Base-by-base conservation (phyloP, 2,113 vertebrate species). In the Rhinolophus sinicus region DNA sequence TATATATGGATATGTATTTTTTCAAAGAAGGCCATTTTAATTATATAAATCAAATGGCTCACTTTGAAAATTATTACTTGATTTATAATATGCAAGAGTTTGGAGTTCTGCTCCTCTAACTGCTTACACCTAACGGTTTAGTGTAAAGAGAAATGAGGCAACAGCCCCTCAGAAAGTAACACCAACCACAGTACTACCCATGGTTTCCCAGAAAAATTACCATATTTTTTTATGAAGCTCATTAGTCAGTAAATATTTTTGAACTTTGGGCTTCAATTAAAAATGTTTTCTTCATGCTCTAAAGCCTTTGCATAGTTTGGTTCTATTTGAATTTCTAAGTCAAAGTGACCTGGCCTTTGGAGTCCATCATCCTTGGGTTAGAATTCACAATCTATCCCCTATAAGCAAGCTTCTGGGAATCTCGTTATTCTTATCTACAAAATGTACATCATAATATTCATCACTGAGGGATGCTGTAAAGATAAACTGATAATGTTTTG, bases 291-390 rank as follows among this genome's bases (percentile, higher is more conserved):
- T 89, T 90, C 85, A 47, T 5, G 18, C 14, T 77, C 26, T 38
- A 35, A 90, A 90, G 70, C 77, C n/a, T 44, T 19, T 26, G 26
- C 81, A 3, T 40, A 9, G 8, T 78, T 69, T 30, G 13, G 33
- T 72, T 81, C 9, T 62, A 50, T 88, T 62, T 80, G 64, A 60
- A 72, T 62, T 72, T 80, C 54, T 72, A 88, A 88, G 52, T 52
- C 75, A 52, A 62, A 54, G 14, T 52, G 52, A 78, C 44, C 15
- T 80, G 33, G 64, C 21, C 40, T 1, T 72, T 62, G 54, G 24
- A 62, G 76, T 52, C 47, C 9, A 21, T 40, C 54, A 50, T 62
- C 33, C n/a, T 80, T 52, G 64, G 40, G 13, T 52, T 60, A 35
- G 54, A 93, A 72, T 70, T 18, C 10, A 6, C 14, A 47, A 33